These are phyloP conservation scores for Sebastes cheni DNA, from an alignment of 2,797 vertebrate species.

Conservation along the genomic window DNA sequence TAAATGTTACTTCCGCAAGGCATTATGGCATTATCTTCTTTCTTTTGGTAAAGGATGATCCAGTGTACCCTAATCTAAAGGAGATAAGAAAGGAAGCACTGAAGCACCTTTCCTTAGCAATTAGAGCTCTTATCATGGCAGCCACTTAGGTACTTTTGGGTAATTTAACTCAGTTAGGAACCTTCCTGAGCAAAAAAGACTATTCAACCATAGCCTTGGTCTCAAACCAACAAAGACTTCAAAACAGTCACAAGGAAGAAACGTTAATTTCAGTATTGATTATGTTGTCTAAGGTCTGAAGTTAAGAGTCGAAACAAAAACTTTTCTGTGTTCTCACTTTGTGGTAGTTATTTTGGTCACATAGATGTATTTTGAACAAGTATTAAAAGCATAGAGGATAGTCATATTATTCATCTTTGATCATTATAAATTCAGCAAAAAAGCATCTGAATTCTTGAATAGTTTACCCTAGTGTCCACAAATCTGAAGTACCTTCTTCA, in stretches of 20 bases:
- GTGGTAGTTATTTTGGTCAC: neutral
- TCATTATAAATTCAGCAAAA: neutral
- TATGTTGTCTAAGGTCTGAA: neutral
- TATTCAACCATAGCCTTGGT: rapidly evolving
- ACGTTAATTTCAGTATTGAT: neutral
- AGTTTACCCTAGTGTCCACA: neutral
- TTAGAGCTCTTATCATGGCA: neutral
- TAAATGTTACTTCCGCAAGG: neutral
- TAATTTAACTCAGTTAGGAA: neutral
- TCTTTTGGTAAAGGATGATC: neutral
- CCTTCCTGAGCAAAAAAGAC: neutral
- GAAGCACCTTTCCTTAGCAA: neutral
- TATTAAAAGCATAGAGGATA: neutral
- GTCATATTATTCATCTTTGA: neutral
- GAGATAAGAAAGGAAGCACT: neutral
- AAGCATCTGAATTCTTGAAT: neutral
- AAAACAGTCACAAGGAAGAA: neutral
- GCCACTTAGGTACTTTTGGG: neutral
- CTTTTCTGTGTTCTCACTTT: neutral
- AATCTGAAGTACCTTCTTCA: slow-evolving; percentile 89
- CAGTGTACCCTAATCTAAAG: neutral
- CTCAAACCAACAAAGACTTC: neutral
- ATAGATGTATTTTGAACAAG: neutral
- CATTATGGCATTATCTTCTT: neutral
- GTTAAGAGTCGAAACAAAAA: neutral